Evolutionary conservation across 2,888 invertebrate species (phyloP).

Genomic region (Doris montereyensis): DNA sequence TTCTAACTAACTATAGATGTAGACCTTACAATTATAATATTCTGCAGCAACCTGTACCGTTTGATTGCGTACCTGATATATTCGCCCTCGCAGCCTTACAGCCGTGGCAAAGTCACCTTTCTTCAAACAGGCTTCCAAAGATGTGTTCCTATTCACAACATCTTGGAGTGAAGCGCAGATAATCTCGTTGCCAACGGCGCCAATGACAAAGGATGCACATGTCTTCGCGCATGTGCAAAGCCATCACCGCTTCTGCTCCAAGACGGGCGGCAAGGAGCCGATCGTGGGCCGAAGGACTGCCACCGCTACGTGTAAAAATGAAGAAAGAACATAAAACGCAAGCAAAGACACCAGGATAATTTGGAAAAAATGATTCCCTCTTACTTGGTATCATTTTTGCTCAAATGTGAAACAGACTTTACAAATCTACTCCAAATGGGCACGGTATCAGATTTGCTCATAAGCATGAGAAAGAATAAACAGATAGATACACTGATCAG

Average conservation of each 20-base stretch:
- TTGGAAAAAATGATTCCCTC: too few relatives aligned
- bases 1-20: too few relatives aligned
- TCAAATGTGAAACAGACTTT: too few relatives aligned
- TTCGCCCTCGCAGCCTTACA: neutral
- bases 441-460: too few relatives aligned
- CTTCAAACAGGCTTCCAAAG: neutral
- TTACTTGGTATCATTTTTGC: too few relatives aligned
- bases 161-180: neutral
- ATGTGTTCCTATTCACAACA: neutral
- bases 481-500: too few relatives aligned
- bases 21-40: too few relatives aligned
- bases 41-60: too few relatives aligned
- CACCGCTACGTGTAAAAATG: slow-evolving; percentile 18
- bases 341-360: too few relatives aligned
- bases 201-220: slow-evolving; percentile 1
- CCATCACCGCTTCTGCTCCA: slow-evolving; percentile 27
- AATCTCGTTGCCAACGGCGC: neutral
- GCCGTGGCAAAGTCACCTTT: slow-evolving; percentile 21
- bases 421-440: too few relatives aligned
- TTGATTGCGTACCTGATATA: slow-evolving; percentile 37
- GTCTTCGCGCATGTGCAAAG: neutral
- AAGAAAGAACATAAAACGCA: neutral
- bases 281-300: slow-evolving; percentile 34
- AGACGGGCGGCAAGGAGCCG: slow-evolving; percentile 25
- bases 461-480: too few relatives aligned